Percentiles rank a stretch among this genome's conserved stretches.
Evolutionary conservation across 2,888 invertebrate species (phyloP).

Genomic region (Pardosa pseudoannulata): DNA sequence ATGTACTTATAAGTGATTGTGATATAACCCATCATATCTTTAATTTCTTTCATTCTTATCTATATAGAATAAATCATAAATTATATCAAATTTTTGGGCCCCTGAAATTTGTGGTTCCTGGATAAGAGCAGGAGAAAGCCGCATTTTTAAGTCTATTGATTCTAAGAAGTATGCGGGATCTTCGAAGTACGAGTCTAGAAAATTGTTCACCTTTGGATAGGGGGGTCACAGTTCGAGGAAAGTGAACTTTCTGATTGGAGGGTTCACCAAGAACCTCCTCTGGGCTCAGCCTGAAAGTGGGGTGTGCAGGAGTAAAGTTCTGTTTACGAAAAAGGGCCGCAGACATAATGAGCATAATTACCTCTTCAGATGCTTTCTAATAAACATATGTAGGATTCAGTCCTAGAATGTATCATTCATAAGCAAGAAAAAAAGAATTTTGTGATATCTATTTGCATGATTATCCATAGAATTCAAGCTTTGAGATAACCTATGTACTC

Average conservation of each 20-base stretch:
- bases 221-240: constrained; percentile 31
- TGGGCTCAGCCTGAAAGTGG: constrained; percentile 13
- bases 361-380: not conserved
- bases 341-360: constrained; percentile 64
- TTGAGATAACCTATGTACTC: too few species aligned
- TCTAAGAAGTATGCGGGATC: not conserved
- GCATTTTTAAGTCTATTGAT: not conserved
- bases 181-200: constrained; percentile 22
- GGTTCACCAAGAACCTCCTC: constrained; percentile 34
- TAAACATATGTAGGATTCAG: not conserved
- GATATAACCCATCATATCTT: too few species aligned
- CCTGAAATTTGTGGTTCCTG: too few species aligned
- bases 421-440: not conserved
- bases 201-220: constrained; percentile 21
- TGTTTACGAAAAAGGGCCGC: not conserved
- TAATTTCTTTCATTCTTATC: too few species aligned
- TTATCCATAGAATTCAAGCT: not conserved
- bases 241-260: constrained; percentile 62
- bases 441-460: not conserved
- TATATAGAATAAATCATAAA: too few species aligned
- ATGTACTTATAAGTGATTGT: too few species aligned
- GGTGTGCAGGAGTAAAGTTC: not conserved
- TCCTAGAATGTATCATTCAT: not conserved
- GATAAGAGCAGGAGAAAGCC: too few species aligned
- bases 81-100: too few species aligned